Percentiles rank a stretch among this genome's conserved stretches.
These are phyloP conservation scores for Balaeniceps rex DNA, from an alignment of 2,113 vertebrate genomes.

Conservation along the genomic window DNA sequence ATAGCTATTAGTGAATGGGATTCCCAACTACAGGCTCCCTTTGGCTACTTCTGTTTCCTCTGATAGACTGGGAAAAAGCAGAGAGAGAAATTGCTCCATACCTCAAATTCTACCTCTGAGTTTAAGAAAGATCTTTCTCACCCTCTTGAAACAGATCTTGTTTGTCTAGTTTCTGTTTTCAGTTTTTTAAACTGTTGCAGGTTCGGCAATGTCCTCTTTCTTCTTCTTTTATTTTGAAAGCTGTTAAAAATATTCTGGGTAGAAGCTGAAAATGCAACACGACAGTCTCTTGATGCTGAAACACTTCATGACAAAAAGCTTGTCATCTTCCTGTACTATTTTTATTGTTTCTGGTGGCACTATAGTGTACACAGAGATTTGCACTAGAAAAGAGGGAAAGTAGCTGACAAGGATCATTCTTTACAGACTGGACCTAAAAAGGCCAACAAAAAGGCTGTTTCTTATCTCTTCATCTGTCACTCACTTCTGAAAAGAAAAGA, in stretches of 20 bases:
- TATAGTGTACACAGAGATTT: neutral
- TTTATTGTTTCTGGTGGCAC: neutral
- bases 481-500: neutral
- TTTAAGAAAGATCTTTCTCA: neutral
- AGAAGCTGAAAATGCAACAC: neutral
- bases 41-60: neutral
- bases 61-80: neutral
- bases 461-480: neutral
- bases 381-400: neutral
- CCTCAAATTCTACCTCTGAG: neutral
- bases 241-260: neutral
- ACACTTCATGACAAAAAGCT: neutral
- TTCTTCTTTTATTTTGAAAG: neutral
- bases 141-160: neutral
- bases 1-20: neutral
- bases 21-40: neutral
- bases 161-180: neutral
- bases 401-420: neutral
- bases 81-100: neutral
- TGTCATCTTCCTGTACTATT: neutral
- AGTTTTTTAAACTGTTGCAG: neutral
- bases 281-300: neutral
- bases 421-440: neutral
- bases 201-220: neutral
- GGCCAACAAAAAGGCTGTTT: neutral